These are phyloP conservation scores for Lepidocyrtinus sp. DNA, from an alignment of 2,888 invertebrate genomes.

Conservation along the genomic window DNA sequence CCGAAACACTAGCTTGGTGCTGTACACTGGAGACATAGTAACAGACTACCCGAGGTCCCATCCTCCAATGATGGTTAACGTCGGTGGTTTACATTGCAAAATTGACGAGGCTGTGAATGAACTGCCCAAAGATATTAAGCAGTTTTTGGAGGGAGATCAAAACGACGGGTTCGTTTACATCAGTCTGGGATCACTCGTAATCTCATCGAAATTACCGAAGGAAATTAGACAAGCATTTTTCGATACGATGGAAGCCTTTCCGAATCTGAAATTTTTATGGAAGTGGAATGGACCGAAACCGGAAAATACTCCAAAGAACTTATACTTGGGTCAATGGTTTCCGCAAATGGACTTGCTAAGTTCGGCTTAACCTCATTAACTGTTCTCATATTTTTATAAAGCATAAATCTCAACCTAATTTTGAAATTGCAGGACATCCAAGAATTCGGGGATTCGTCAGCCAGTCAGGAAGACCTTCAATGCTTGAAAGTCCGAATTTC, in stretches of 20 bases:
- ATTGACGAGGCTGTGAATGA: not conserved
- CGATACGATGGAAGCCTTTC: constrained; percentile 48
- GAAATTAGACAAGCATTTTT: constrained; percentile 56
- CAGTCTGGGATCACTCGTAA: constrained; percentile 59
- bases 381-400: not conserved
- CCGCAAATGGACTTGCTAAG: constrained; percentile 70
- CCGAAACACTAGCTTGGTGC: constrained; percentile 18
- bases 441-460: constrained; percentile 55
- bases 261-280: constrained; percentile 66
- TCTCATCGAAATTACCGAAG: constrained; percentile 35
- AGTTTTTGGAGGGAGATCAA: constrained; percentile 36
- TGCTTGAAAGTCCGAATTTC: no score
- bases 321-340: constrained; percentile 67
- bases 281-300: constrained; percentile 68
- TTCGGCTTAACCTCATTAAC: no score
- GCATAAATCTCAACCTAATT: not conserved
- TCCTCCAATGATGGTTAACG: constrained; percentile 35
- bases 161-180: constrained; percentile 64
- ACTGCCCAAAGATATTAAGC: not conserved
- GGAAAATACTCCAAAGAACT: constrained; percentile 64
- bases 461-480: constrained; percentile 41
- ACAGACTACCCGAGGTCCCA: constrained; percentile 31
- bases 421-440: constrained; percentile 26
- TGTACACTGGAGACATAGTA: constrained; percentile 34
- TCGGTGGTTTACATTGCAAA: constrained; percentile 32